A percentile compares a stretch with the other conserved stretches of the same genome.
Conservation (phyloP, 2,888 invertebrate genomes). For the Zygaena filipendulae region DNA sequence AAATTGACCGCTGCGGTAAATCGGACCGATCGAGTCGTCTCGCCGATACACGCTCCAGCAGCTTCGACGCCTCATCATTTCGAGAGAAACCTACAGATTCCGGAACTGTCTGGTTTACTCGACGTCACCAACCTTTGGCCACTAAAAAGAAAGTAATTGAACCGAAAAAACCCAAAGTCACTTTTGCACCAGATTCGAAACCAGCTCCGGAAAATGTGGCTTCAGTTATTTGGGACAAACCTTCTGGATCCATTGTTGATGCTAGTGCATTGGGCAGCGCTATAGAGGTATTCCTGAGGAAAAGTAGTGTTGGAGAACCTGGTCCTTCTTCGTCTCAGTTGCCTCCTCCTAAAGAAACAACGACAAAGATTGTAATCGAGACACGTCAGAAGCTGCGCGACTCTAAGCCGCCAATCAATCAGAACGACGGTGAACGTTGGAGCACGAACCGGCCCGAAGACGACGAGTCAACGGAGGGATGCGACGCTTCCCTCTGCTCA, state of each 20-base stretch:
- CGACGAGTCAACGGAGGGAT: constrained; percentile 76
- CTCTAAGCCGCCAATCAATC: constrained; percentile 35
- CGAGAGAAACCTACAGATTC: constrained; percentile 51
- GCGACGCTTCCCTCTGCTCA: constrained; percentile 85
- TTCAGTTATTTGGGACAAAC: constrained; percentile 79
- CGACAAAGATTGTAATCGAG: constrained; percentile 29
- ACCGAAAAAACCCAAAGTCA: constrained; percentile 61
- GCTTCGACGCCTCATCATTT: constrained; percentile 84
- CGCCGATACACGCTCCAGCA: constrained; percentile 82
- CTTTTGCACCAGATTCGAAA: constrained; percentile 72
- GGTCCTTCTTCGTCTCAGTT: constrained; percentile 33
- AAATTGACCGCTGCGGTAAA: constrained; percentile 77
- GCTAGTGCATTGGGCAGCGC: constrained; percentile 85
- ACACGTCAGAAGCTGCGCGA: constrained; percentile 42
- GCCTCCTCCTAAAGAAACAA: constrained; percentile 29
- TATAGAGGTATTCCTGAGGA: constrained; percentile 83
- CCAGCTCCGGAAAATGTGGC: constrained; percentile 66
- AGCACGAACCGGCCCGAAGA: constrained; percentile 73
- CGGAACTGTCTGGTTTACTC: constrained; percentile 80
- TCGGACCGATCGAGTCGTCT: constrained; percentile 69
- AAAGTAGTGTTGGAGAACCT: constrained; percentile 62
- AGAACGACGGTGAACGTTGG: constrained; percentile 62
- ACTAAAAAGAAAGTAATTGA: constrained; percentile 68
- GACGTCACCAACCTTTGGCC: constrained; percentile 81
- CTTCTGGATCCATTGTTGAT: constrained; percentile 82